These are phyloP conservation scores for Sebastes jordani DNA, from an alignment of 2,797 vertebrate species.

Conservation along the genomic window DNA sequence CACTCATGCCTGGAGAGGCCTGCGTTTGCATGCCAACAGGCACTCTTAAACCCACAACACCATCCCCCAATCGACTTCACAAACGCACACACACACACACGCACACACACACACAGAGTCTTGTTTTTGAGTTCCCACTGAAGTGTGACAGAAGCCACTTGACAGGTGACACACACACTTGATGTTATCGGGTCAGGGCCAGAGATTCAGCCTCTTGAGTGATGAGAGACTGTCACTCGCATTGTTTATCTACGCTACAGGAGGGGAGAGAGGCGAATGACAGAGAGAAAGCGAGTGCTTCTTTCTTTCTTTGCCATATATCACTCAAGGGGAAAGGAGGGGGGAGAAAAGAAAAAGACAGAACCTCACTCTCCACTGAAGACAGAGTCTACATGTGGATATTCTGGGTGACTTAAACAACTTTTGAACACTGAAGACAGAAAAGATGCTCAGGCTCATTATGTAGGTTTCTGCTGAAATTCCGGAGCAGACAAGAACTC, in stretches of 20 bases:
- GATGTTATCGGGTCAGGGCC: slow-evolving; percentile 92
- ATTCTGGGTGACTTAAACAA: slow-evolving; percentile 10
- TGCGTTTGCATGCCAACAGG: slow-evolving; percentile 74
- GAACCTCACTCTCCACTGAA: slow-evolving; percentile 1
- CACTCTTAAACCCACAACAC: slow-evolving; percentile 69
- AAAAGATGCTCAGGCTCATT: background rate
- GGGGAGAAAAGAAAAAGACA: slow-evolving; percentile 8
- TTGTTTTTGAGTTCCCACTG: slow-evolving; percentile 93
- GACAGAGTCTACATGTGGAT: slow-evolving; percentile 15
- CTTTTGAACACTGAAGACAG: background rate
- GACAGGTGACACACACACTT: slow-evolving; percentile 93
- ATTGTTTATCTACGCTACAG: slow-evolving; percentile 89
- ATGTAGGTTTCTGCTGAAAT: slow-evolving; percentile 5
- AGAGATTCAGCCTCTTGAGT: slow-evolving; percentile 87
- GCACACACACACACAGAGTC: slow-evolving; percentile 30
- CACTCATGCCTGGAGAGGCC: slow-evolving; percentile 77
- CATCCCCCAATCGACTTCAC: slow-evolving; percentile 54
- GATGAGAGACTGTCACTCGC: slow-evolving; percentile 92
- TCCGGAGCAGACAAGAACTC: slow-evolving; percentile 13
- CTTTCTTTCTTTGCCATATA: slow-evolving; percentile 69
- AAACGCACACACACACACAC: background rate
- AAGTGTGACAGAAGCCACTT: slow-evolving; percentile 96
- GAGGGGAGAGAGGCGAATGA: slow-evolving; percentile 51
- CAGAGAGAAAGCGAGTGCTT: slow-evolving; percentile 55
- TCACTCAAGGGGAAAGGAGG: slow-evolving; percentile 54